Evolutionary conservation across 2,888 invertebrate genomes (phyloP).

Genomic region (Folsomia manolachei): DNA sequence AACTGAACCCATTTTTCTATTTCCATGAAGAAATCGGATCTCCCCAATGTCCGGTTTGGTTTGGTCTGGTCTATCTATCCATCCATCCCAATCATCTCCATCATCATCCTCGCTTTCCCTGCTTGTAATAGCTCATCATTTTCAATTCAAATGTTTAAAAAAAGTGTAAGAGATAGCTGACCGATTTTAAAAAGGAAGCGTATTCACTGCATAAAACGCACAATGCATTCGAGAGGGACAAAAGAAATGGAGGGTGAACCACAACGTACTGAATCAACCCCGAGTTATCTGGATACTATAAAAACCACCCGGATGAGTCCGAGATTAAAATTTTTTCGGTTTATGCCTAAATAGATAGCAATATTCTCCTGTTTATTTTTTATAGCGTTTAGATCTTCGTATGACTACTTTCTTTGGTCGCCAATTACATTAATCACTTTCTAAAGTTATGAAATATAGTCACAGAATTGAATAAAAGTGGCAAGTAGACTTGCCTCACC

Average conservation of each 20-base stretch:
- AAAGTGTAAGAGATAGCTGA: background rate
- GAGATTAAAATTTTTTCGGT: constrained; percentile 6
- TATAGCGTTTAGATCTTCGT: too few relatives aligned
- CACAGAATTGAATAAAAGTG: too few relatives aligned
- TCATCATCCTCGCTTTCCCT: background rate
- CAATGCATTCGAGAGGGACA: background rate
- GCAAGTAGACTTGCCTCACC: too few relatives aligned
- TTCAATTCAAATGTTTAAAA: constrained; percentile 1
- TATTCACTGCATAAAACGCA: background rate
- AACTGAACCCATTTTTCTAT: constrained; percentile 1
- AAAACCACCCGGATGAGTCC: background rate
- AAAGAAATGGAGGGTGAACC: background rate
- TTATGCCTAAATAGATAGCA: background rate
- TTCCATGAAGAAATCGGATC: constrained; percentile 18
- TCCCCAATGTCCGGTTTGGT: constrained; percentile 19
- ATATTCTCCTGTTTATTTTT: too few relatives aligned
- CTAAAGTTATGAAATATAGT: background rate
- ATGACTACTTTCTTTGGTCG: too few relatives aligned
- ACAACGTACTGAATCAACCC: too few relatives aligned
- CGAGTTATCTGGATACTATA: too few relatives aligned
- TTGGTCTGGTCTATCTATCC: background rate
- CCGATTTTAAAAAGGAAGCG: constrained; percentile 3
- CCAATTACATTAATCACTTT: background rate
- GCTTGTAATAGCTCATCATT: background rate
- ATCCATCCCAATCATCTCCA: background rate